Conservation (phyloP, 2,888 invertebrate species). For the Tridacna gigas region DNA sequence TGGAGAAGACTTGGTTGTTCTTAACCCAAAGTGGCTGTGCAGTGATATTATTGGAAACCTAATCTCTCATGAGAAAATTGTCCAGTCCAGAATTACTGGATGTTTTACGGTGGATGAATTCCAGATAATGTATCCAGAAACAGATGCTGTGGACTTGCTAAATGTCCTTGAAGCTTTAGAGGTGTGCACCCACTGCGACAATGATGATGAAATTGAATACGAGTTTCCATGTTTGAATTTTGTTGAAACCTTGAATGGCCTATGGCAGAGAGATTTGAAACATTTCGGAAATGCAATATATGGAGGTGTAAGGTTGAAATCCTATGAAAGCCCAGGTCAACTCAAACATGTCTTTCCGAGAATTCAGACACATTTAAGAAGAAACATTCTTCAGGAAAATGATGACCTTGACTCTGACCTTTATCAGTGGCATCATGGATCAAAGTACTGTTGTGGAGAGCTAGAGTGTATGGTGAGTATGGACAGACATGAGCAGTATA, state of each 20-base stretch:
- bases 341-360: constrained; percentile 90
- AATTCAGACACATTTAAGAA: constrained; percentile 88
- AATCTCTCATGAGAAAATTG: constrained; percentile 86
- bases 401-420: constrained; percentile 88
- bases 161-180: constrained; percentile 90
- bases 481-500: constrained; percentile 85
- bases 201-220: constrained; percentile 90
- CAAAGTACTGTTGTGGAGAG: constrained; percentile 89
- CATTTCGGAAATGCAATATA: constrained; percentile 86
- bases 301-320: constrained; percentile 88
- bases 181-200: constrained; percentile 90
- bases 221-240: constrained; percentile 91
- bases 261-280: constrained; percentile 87
- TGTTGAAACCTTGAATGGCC: constrained; percentile 88
- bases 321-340: constrained; percentile 87
- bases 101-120: constrained; percentile 91
- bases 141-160: constrained; percentile 89
- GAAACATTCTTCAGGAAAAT: constrained; percentile 83
- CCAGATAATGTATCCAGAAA: constrained; percentile 90
- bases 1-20: constrained; percentile 88
- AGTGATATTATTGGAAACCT: constrained; percentile 89
- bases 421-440: constrained; percentile 90
- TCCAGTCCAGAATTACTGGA: constrained; percentile 86
- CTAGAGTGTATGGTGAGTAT: constrained; percentile 90
- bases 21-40: constrained; percentile 90